phyloP scores from a whole-genome alignment of 2,113 vertebrate species.

The Anoplopoma fimbria region DNA sequence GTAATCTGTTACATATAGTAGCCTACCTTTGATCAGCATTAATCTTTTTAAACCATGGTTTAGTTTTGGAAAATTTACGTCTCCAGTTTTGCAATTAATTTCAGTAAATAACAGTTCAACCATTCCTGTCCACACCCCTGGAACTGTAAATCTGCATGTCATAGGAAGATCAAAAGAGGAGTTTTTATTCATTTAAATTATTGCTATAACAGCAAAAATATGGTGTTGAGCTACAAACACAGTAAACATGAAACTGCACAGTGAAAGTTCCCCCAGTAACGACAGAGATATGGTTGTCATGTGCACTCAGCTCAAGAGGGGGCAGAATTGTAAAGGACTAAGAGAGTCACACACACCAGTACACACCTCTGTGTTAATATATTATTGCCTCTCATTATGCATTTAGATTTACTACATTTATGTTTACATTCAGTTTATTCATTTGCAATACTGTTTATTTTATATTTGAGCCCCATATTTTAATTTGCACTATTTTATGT shows the following conservation, averaged over 20 bases:
- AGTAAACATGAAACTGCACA: neutral
- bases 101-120: neutral
- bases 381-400: neutral
- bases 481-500: neutral
- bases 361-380: neutral
- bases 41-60: neutral
- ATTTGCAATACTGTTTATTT: neutral
- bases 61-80: neutral
- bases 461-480: neutral
- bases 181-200: neutral
- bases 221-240: neutral
- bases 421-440: neutral
- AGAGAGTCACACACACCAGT: conserved; percentile 1
- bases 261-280: neutral
- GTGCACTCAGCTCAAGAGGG: conserved; percentile 51
- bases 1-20: neutral
- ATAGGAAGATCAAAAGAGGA: neutral
- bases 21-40: neutral
- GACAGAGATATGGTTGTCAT: neutral
- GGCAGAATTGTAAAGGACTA: conserved; percentile 70
- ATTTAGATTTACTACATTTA: neutral
- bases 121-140: neutral
- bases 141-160: neutral
- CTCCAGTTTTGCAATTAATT: neutral
- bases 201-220: neutral